These are phyloP conservation scores for Tinamus guttatus DNA, from an alignment of 2,113 vertebrate genomes.

Conservation along the genomic window DNA sequence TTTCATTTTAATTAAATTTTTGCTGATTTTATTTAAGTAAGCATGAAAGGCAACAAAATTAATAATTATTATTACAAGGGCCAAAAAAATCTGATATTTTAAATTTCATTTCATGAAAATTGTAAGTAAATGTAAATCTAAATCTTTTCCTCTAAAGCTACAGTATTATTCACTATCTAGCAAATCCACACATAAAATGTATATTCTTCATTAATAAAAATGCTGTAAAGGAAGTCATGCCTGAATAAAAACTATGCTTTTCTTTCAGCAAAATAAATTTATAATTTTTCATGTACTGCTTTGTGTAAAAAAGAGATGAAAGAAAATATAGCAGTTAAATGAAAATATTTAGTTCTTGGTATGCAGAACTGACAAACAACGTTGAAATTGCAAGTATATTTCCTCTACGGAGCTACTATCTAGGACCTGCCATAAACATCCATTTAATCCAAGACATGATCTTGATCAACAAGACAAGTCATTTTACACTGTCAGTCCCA, in stretches of 20 bases:
- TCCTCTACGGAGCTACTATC: neutral
- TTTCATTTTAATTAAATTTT: neutral
- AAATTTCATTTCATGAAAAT: neutral
- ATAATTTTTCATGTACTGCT: neutral
- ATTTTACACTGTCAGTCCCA: neutral
- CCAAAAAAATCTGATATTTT: neutral
- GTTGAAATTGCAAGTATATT: neutral
- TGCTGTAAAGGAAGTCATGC: neutral
- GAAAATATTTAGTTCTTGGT: neutral
- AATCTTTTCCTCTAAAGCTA: neutral
- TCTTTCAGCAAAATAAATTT: neutral
- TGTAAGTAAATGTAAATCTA: neutral
- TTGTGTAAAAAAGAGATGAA: neutral
- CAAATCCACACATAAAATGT: neutral
- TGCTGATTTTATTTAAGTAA: neutral
- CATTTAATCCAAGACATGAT: neutral
- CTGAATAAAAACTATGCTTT: neutral
- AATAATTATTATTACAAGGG: neutral
- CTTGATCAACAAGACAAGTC: neutral
- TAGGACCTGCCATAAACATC: neutral
- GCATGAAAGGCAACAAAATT: neutral
- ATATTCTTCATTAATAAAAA: neutral
- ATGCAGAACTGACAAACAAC: neutral
- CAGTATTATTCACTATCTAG: neutral
- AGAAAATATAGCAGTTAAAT: neutral